phyloP scores from a whole-genome alignment of 2,113 vertebrate genomes.

The Nerophis lumbriciformis region DNA sequence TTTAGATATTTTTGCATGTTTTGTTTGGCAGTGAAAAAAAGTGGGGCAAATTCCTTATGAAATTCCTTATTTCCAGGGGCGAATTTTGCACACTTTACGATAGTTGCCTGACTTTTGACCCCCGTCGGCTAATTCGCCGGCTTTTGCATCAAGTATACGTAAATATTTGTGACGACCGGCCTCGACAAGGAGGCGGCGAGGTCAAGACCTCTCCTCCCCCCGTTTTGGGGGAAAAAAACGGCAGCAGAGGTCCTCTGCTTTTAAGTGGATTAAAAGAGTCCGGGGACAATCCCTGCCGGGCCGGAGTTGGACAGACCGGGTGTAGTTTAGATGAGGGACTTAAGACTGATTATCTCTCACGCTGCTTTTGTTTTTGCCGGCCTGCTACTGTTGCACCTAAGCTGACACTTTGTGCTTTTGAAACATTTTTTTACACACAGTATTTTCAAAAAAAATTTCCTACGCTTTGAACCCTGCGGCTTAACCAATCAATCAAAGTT shows the following conservation, averaged over 20 bases:
- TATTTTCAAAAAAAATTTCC: too few relatives aligned
- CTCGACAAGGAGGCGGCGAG: constrained; percentile 24
- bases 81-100: constrained; percentile 20
- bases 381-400: constrained; percentile 37
- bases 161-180: constrained; percentile 12
- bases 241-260: constrained; percentile 70
- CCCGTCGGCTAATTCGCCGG: constrained; percentile 26
- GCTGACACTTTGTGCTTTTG: neutral
- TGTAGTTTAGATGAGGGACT: constrained; percentile 70
- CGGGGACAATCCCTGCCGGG: constrained; percentile 61
- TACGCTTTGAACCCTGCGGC: too few relatives aligned
- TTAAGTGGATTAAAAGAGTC: constrained; percentile 72
- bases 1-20: constrained; percentile 12
- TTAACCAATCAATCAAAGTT: too few relatives aligned
- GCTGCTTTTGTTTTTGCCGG: constrained; percentile 58
- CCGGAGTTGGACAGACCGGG: constrained; percentile 63
- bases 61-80: constrained; percentile 32
- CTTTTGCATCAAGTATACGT: constrained; percentile 2
- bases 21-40: constrained; percentile 2
- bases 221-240: constrained; percentile 42
- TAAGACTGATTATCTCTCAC: constrained; percentile 68
- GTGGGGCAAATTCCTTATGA: constrained; percentile 17
- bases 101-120: constrained; percentile 44
- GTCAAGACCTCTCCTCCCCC: constrained; percentile 47
- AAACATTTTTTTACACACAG: too few relatives aligned